These are phyloP conservation scores for Fregetta grallaria DNA, from an alignment of 2,113 vertebrate genomes.

Conservation along the genomic window DNA sequence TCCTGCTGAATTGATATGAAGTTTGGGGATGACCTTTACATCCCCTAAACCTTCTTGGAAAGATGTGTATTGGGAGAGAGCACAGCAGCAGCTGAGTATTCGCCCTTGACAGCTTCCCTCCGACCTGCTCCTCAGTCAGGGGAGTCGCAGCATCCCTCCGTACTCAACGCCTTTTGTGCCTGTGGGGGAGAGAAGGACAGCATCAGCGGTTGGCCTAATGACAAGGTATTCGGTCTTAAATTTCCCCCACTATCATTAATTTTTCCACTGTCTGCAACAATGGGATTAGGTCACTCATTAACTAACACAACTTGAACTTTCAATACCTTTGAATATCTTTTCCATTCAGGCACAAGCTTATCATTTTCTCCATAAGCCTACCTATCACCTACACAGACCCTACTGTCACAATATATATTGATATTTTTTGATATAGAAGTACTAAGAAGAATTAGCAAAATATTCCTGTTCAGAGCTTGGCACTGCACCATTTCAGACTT, in stretches of 20 bases:
- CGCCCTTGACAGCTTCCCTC: background rate
- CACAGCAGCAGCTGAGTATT: background rate
- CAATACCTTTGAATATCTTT: background rate
- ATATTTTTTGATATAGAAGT: background rate
- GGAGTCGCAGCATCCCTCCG: background rate
- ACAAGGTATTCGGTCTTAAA: background rate
- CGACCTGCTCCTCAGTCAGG: background rate
- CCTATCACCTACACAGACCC: background rate
- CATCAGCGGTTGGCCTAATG: background rate
- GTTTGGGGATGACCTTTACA: background rate
- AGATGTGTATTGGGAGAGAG: accelerated
- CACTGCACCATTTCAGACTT: background rate
- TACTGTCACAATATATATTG: background rate
- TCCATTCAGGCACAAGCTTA: background rate
- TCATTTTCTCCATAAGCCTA: background rate
- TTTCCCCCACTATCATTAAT: background rate
- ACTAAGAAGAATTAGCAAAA: background rate
- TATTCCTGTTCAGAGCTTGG: background rate
- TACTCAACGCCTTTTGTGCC: background rate
- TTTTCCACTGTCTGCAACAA: background rate
- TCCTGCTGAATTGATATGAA: background rate
- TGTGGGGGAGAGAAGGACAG: background rate
- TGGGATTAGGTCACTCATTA: background rate
- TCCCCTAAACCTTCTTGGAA: background rate
- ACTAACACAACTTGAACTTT: background rate